Conservation (phyloP, 2,797 vertebrate genomes). For the Liasis olivaceus region DNA sequence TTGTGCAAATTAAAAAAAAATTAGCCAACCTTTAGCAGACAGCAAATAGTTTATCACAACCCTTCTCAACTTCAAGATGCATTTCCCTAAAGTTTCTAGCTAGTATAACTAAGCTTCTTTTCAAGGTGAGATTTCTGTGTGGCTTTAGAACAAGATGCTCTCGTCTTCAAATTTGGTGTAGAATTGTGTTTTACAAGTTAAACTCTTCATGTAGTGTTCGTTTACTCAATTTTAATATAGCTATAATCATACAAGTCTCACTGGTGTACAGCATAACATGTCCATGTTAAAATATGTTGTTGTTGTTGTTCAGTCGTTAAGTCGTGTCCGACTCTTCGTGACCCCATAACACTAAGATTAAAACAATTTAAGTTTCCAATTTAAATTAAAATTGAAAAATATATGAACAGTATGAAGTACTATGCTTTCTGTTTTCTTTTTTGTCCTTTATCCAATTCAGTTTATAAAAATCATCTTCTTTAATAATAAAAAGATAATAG, state of each 20-base stretch:
- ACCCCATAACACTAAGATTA: neutral
- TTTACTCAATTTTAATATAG: neutral
- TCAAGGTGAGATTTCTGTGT: neutral
- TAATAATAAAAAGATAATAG: conserved; percentile 31
- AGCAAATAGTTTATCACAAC: neutral
- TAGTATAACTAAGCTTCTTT: neutral
- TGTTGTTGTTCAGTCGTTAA: too few species aligned
- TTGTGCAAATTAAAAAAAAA: neutral
- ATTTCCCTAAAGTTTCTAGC: neutral
- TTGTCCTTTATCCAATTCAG: neutral
- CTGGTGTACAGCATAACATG: neutral
- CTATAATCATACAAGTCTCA: neutral
- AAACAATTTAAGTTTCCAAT: neutral
- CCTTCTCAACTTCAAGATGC: neutral
- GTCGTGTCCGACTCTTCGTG: too few species aligned
- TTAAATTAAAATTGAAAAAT: neutral
- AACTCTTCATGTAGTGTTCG: neutral
- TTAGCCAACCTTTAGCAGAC: neutral
- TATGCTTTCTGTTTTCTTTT: neutral
- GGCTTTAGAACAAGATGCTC: neutral
- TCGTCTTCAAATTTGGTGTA: neutral
- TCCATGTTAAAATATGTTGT: neutral
- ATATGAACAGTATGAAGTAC: neutral
- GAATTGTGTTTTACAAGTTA: neutral
- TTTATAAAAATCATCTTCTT: conserved; percentile 19